Conservation (phyloP, 2,797 vertebrate genomes). For the Pygocentrus nattereri region DNA sequence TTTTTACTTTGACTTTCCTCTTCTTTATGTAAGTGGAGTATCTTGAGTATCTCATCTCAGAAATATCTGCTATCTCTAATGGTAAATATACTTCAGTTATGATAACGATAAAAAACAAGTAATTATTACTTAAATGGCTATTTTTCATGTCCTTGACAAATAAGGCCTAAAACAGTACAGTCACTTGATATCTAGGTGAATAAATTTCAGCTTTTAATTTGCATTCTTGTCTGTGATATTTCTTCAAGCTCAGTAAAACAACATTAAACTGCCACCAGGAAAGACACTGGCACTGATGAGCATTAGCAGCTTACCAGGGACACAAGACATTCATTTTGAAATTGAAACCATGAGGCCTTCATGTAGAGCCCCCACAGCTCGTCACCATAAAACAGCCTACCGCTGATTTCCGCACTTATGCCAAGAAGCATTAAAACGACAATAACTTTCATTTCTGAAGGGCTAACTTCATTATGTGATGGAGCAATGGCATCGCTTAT, state of each 20-base stretch:
- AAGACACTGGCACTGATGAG: background rate
- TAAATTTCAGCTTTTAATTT: background rate
- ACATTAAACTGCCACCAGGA: slow-evolving; percentile 6
- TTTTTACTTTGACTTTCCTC: too few species aligned
- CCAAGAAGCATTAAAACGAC: background rate
- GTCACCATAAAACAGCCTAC: background rate
- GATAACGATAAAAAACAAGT: background rate
- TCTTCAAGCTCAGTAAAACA: background rate
- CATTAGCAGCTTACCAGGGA: slow-evolving; percentile 1
- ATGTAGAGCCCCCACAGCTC: background rate
- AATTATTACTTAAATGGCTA: background rate
- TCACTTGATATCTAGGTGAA: background rate
- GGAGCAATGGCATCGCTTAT: background rate
- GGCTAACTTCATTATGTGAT: background rate
- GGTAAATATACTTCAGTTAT: background rate
- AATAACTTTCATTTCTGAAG: background rate
- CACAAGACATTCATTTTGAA: background rate
- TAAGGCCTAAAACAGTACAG: background rate
- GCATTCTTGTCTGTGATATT: background rate
- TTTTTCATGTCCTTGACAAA: background rate
- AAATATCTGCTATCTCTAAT: too few species aligned
- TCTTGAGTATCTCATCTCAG: too few species aligned
- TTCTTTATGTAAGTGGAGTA: too few species aligned
- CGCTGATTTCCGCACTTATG: background rate
- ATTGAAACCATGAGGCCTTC: background rate